phyloP scores from a whole-genome alignment of 2,888 invertebrate species.

The Temnothorax ravouxi region DNA sequence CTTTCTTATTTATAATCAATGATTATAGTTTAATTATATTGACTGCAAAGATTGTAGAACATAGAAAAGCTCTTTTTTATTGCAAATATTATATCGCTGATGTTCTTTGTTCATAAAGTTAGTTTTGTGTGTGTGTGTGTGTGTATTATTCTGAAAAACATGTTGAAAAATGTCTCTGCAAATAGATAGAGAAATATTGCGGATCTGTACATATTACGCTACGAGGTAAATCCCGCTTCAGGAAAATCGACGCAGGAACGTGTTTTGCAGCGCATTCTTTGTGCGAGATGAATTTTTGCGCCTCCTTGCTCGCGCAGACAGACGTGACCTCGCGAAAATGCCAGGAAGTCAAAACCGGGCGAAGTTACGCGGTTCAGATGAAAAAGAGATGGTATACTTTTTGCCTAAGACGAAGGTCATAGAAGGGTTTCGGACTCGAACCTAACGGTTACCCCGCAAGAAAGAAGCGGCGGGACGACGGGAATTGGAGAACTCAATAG shows the following conservation, averaged over 20 bases:
- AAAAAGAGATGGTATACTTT: slow-evolving; percentile 37
- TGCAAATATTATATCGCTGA: background rate
- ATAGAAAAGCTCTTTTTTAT: background rate
- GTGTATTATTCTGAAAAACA: background rate
- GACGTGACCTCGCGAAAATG: slow-evolving; percentile 2
- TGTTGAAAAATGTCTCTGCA: slow-evolving; percentile 11
- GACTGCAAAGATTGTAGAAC: background rate
- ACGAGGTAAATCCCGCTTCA: slow-evolving; percentile 28
- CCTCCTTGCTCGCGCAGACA: background rate
- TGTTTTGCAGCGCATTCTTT: slow-evolving; percentile 7
- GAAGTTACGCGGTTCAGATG: slow-evolving; percentile 51
- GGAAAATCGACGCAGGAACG: slow-evolving; percentile 30
- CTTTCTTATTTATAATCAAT: background rate
- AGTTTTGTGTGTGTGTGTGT: background rate
- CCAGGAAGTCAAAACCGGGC: slow-evolving; percentile 46
- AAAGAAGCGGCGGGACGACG: slow-evolving; percentile 57
- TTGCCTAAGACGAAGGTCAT: slow-evolving; percentile 11
- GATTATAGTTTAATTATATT: background rate
- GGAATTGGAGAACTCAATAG: slow-evolving; percentile 69
- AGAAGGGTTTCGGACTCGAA: slow-evolving; percentile 24
- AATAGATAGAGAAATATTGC: slow-evolving; percentile 42
- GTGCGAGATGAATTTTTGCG: slow-evolving; percentile 36
- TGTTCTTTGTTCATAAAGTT: slow-evolving; percentile 8
- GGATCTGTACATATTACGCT: slow-evolving; percentile 8
- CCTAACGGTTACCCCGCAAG: slow-evolving; percentile 49